Conservation (phyloP, 92 coral and sea anemone genomes). For the Phenganax stokvisi region DNA sequence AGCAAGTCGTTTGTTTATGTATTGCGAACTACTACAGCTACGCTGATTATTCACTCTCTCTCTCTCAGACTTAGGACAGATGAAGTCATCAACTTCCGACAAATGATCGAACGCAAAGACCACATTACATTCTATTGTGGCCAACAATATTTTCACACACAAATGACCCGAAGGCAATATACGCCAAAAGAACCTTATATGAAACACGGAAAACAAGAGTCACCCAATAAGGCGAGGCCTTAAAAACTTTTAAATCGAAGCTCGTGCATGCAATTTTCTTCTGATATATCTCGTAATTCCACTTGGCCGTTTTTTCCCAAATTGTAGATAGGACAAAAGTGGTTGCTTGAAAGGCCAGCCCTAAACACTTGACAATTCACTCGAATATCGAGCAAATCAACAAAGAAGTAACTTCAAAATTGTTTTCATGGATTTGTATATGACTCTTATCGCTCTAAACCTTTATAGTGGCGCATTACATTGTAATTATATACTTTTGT, state of each 20-base stretch:
- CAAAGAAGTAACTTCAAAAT: slow-evolving; percentile 37
- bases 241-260: background rate
- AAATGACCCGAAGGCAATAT: slow-evolving; percentile 22
- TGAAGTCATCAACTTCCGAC: slow-evolving; percentile 1
- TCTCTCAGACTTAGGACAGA: background rate
- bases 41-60: no score
- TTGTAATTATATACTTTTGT: background rate
- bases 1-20: slow-evolving; percentile 9
- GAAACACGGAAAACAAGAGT: background rate
- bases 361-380: slow-evolving; percentile 28
- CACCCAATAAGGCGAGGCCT: background rate
- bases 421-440: slow-evolving; percentile 32
- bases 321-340: slow-evolving; percentile 1
- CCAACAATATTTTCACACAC: slow-evolving; percentile 24
- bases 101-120: background rate
- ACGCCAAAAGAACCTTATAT: background rate
- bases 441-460: slow-evolving; percentile 18
- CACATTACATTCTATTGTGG: background rate
- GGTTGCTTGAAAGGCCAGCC: slow-evolving; percentile 24
- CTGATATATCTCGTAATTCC: background rate
- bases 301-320: slow-evolving; percentile 4
- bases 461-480: background rate
- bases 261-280: background rate
- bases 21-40: no score
- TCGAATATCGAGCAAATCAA: slow-evolving; percentile 29